These are phyloP conservation scores for Heptranchias perlo DNA, from an alignment of 2,113 vertebrate species.

Conservation along the genomic window DNA sequence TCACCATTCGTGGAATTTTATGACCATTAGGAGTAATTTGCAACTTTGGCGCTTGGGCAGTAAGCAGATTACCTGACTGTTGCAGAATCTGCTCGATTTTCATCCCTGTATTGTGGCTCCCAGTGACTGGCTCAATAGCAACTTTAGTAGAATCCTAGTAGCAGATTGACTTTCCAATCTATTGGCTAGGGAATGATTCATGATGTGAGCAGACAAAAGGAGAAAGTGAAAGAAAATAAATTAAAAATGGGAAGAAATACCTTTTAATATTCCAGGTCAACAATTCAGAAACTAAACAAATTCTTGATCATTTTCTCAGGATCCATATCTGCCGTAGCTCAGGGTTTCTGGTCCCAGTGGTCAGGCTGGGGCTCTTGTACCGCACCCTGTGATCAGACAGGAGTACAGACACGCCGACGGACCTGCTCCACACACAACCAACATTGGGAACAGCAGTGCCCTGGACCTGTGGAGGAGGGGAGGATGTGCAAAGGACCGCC, in stretches of 20 bases:
- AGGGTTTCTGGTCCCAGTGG: slow-evolving; percentile 73
- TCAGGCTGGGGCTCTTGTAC: slow-evolving; percentile 82
- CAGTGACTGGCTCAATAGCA: too few relatives aligned
- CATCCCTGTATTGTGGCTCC: too few relatives aligned
- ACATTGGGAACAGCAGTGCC: slow-evolving; percentile 60
- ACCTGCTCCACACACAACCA: slow-evolving; percentile 62
- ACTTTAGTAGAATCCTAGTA: background rate
- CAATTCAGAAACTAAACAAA: background rate
- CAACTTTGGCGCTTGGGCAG: too few relatives aligned
- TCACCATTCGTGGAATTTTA: too few relatives aligned
- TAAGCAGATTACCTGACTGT: too few relatives aligned
- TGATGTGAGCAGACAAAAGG: background rate
- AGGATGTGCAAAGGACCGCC: slow-evolving; percentile 67
- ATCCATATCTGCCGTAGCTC: slow-evolving; percentile 48
- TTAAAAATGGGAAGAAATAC: background rate
- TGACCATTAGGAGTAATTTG: too few relatives aligned
- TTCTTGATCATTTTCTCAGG: slow-evolving; percentile 46
- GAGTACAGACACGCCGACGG: slow-evolving; percentile 74
- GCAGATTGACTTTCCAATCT: background rate
- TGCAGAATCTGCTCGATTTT: too few relatives aligned
- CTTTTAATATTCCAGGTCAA: background rate
- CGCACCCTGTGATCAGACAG: slow-evolving; percentile 70
- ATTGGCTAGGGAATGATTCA: background rate
- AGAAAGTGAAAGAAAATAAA: background rate
- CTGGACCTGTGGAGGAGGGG: slow-evolving; percentile 69